A percentile compares a stretch with the other conserved stretches of the same genome.
These are phyloP conservation scores for Petroica traversi DNA, from an alignment of 2,113 vertebrate species.

Conservation along the genomic window DNA sequence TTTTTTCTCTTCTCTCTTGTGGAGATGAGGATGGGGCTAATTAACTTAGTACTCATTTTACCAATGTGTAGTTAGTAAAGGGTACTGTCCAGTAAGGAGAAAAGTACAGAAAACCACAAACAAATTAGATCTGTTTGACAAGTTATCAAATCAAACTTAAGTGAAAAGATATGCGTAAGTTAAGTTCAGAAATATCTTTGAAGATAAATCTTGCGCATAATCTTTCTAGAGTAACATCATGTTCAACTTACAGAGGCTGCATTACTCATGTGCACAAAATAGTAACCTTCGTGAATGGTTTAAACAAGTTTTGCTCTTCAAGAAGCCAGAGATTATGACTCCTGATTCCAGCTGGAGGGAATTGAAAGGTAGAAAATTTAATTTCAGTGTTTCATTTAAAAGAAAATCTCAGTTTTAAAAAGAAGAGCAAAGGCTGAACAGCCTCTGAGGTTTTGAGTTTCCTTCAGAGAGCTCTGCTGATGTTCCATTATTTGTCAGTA, in stretches of 20 bases:
- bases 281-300: not conserved
- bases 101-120: not conserved
- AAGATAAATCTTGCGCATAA: constrained; percentile 10
- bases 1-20: not conserved
- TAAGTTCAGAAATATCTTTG: constrained; percentile 42
- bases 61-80: not conserved
- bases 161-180: not conserved
- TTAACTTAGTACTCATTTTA: not conserved
- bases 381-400: not conserved
- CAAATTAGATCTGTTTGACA: not conserved
- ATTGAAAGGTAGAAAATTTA: not conserved
- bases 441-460: not conserved
- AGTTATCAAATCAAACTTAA: constrained; percentile 9
- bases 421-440: not conserved
- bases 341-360: not conserved
- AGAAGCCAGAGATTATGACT: not conserved
- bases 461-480: not conserved
- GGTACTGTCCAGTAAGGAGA: not conserved
- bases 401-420: not conserved
- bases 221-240: not conserved
- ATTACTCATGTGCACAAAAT: constrained; percentile 22
- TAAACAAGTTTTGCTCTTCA: not conserved
- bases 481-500: not conserved
- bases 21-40: not conserved
- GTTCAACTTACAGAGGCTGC: not conserved